A percentile compares a stretch with the other conserved stretches of the same genome.
Evolutionary conservation across 2,113 vertebrate species (phyloP).

Genomic region (Notechis scutatus): DNA sequence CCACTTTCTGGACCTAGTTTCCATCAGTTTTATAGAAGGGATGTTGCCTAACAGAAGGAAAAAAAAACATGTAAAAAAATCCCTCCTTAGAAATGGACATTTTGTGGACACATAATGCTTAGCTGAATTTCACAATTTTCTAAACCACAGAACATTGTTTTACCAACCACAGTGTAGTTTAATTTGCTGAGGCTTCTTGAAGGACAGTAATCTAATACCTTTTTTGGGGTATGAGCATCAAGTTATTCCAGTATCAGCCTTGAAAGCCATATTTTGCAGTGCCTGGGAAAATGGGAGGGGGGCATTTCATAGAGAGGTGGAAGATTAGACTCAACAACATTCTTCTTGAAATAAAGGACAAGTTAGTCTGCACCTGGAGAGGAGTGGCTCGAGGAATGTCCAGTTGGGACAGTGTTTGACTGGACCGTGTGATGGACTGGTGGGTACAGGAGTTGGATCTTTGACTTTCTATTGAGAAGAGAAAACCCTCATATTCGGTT

Average conservation of each 20-base stretch:
- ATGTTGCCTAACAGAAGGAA: not conserved
- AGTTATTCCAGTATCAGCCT: not conserved
- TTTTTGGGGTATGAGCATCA: not conserved
- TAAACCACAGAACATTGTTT: not conserved
- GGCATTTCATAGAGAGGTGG: no score
- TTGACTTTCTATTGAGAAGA: no score
- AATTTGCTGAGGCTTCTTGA: not conserved
- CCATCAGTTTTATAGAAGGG: not conserved
- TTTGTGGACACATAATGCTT: not conserved
- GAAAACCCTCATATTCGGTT: no score
- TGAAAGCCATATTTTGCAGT: no score
- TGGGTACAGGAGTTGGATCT: no score
- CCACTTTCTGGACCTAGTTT: not conserved
- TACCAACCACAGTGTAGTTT: not conserved
- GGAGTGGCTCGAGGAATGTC: no score
- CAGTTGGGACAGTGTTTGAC: no score
- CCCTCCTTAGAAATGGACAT: not conserved
- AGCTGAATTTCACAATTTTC: not conserved
- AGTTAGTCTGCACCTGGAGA: no score
- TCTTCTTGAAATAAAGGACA: no score
- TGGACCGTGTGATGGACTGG: no score
- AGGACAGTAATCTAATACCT: not conserved
- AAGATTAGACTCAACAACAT: no score
- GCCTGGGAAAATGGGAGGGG: no score
- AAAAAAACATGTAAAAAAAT: not conserved